Base-by-base conservation (phyloP, 1,140 invertebrate species). In the Drosophila sp. region DNA sequence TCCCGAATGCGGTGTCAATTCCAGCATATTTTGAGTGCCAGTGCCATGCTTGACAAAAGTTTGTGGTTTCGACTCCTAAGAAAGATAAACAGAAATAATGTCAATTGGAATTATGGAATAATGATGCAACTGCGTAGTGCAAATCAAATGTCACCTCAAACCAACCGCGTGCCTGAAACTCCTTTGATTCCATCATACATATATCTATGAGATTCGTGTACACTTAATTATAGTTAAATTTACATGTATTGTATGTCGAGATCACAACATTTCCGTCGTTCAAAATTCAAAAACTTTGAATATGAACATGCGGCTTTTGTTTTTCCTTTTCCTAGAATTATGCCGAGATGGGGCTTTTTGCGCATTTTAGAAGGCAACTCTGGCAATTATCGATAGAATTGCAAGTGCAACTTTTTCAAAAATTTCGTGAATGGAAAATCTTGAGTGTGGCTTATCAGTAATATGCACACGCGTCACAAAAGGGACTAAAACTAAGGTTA, bases 21-120 rank as follows among this genome's bases (percentile, higher is more conserved):
- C 63, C 64, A 92, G 40, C 91, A 92, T 85, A 67, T 92, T 90
- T 38, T 87, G 71, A 1, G 90, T 91, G n/a, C 90, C 90, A 17
- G 83, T 65, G 57, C 86, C 90, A 84, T 91, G 90, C 41, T 80
- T 67, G 7, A 91, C 64, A 7, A 66, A 70, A 32, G 58, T 81
- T 69, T 85, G 62, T 17, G 69, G 61, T 66, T 90, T 91, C n/a
- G 87, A 75, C 56, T 91, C 90, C 90, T 91, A 50, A 4, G 76
- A 64, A 55, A 65, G 8, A 47, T 23, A 50, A 27, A 6, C 17
- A 44, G 10, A 44, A 40, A 35, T 44, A 38, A 63, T 17, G 70
- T 56, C 64, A 70, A 58, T 25, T 40, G 10, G 17, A 23, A 8
- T 17, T n/a, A 61, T 17, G 8, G 10, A 50, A 10, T 25, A 72